A percentile compares a stretch with the other conserved stretches of the same genome.
phyloP scores from a whole-genome alignment of 2,113 vertebrate genomes.

The Mustelus asterias region DNA sequence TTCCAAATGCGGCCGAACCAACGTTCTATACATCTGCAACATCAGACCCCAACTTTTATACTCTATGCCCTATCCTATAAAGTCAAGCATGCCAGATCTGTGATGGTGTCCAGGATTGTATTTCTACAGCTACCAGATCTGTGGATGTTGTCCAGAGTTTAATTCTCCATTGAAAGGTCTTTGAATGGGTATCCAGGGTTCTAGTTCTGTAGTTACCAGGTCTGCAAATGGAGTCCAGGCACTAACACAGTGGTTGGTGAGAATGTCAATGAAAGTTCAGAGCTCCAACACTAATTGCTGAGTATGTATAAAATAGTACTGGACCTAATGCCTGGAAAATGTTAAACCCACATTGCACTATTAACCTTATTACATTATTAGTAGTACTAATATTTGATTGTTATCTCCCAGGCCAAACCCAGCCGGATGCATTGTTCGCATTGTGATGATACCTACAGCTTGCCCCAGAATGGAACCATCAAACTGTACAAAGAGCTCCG shows the following conservation, averaged over 20 bases:
- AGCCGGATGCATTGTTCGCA: slow-evolving; percentile 93
- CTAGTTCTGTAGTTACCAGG: not conserved
- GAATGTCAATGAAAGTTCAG: not conserved
- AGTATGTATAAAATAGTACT: not conserved
- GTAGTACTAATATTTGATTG: not conserved
- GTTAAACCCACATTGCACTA: no score
- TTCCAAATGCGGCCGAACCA: no score
- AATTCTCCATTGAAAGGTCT: not conserved
- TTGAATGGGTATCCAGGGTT: not conserved
- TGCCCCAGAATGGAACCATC: slow-evolving; percentile 91
- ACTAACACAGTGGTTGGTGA: not conserved
- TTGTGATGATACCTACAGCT: slow-evolving; percentile 93
- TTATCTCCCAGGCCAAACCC: slow-evolving; percentile 73
- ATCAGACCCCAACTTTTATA: no score
- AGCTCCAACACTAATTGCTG: not conserved
- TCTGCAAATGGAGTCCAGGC: not conserved
- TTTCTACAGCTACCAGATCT: not conserved
- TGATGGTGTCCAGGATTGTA: not conserved
- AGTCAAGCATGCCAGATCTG: no score
- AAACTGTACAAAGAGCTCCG: slow-evolving; percentile 94
- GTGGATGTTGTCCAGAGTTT: not conserved
- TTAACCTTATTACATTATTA: not conserved
- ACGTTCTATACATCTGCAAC: no score
- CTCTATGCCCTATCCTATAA: no score
- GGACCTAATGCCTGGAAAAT: not conserved